Percentiles rank a stretch among this genome's conserved stretches.
Evolutionary conservation across 2,888 invertebrate species (phyloP).

Genomic region (Patella ulyssiponensis): DNA sequence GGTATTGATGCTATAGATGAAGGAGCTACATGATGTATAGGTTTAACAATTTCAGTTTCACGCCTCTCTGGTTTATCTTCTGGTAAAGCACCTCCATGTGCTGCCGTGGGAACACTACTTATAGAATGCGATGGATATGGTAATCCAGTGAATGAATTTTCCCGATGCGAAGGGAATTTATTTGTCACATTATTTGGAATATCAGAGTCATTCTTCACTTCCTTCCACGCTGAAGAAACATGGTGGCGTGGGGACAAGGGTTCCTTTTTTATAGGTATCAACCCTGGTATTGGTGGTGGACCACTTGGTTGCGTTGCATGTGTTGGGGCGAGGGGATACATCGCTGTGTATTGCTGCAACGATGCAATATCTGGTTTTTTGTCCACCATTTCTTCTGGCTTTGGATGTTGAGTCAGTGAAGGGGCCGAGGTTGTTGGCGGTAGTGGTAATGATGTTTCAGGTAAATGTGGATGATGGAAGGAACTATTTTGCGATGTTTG

Average conservation of each 20-base stretch:
- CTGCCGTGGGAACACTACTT: not conserved
- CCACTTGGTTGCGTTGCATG: slow-evolving; percentile 25
- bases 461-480: slow-evolving; percentile 19
- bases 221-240: slow-evolving; percentile 18
- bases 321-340: slow-evolving; percentile 29
- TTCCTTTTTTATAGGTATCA: slow-evolving; percentile 49
- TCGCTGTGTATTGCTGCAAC: slow-evolving; percentile 30
- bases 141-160: not conserved
- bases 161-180: not conserved
- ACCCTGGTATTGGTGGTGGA: slow-evolving; percentile 39
- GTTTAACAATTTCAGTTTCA: not conserved
- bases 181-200: not conserved
- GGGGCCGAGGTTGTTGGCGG: slow-evolving; percentile 27
- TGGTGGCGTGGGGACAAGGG: slow-evolving; percentile 36
- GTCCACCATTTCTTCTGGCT: slow-evolving; percentile 20
- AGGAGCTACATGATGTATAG: slow-evolving; percentile 3
- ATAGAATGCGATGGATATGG: not conserved
- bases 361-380: slow-evolving; percentile 24
- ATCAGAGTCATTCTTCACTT: slow-evolving; percentile 6
- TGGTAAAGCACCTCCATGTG: not conserved
- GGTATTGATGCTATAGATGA: not conserved
- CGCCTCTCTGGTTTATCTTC: not conserved
- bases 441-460: slow-evolving; percentile 19
- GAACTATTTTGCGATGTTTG: slow-evolving; percentile 29
- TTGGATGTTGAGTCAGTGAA: slow-evolving; percentile 21